phyloP scores from a whole-genome alignment of 1,140 invertebrate species.

The Halyomorpha halys region DNA sequence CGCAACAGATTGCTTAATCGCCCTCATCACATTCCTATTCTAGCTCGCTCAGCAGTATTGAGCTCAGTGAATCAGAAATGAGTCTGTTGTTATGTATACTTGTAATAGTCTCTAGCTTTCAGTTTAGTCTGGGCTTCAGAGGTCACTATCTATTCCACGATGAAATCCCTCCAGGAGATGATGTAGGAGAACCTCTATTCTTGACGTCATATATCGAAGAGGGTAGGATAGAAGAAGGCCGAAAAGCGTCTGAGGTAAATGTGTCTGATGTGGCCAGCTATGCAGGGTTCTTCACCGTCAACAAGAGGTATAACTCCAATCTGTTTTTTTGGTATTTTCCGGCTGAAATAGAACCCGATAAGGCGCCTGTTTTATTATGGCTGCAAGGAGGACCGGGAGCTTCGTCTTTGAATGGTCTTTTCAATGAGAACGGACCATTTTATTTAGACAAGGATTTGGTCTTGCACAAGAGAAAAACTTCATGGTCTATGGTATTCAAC shows the following conservation, averaged over 20 bases:
- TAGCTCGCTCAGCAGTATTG: no score
- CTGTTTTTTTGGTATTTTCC: constrained; percentile 73
- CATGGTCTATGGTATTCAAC: constrained; percentile 50
- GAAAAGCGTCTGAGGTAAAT: not conserved
- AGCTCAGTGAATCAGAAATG: no score
- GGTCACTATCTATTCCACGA: no score
- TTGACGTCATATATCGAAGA: not conserved
- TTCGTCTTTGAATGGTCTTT: constrained; percentile 57
- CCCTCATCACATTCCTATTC: no score
- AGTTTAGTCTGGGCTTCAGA: no score
- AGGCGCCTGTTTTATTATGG: constrained; percentile 60
- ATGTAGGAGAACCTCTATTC: constrained; percentile 1
- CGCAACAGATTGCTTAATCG: no score
- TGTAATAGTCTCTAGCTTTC: no score
- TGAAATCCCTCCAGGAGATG: not conserved
- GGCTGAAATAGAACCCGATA: constrained; percentile 38
- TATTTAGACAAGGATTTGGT: constrained; percentile 49
- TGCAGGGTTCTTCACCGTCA: constrained; percentile 60
- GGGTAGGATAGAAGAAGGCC: not conserved
- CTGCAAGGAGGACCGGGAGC: constrained; percentile 61
- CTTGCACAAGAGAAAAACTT: constrained; percentile 35
- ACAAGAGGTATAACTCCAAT: constrained; percentile 47
- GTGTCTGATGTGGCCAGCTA: constrained; percentile 34
- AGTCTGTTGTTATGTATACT: no score
- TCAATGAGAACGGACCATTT: constrained; percentile 46